Evolutionary conservation across 2,113 vertebrate species (phyloP).

Genomic region (Sphyrna mokarran): DNA sequence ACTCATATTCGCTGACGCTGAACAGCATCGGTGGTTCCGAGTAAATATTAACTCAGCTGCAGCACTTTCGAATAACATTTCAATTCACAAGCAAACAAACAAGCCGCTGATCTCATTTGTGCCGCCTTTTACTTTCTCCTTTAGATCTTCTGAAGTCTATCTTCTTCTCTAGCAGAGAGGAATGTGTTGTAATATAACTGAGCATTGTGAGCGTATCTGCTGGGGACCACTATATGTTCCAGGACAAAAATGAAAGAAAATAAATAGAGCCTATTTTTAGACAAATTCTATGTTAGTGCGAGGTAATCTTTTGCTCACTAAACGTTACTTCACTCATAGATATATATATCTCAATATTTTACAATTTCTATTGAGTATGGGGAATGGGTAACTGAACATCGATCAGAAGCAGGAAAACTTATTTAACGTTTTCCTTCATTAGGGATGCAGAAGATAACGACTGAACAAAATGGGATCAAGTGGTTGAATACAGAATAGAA

Average conservation of each 20-base stretch:
- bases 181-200: not conserved
- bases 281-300: not conserved
- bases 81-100: slow-evolving; percentile 37
- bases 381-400: not conserved
- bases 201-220: not conserved
- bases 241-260: not conserved
- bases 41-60: slow-evolving; percentile 37
- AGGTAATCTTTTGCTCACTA: not conserved
- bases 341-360: not conserved
- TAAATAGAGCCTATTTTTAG: not conserved
- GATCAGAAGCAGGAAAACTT: not conserved
- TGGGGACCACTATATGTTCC: not conserved
- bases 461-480: not conserved
- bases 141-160: not conserved
- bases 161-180: not conserved
- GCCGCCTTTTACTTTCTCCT: slow-evolving; percentile 11
- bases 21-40: not conserved
- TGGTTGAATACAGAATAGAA: not conserved
- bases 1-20: not conserved
- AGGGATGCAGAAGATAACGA: not conserved
- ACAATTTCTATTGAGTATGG: not conserved
- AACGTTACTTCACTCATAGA: not conserved
- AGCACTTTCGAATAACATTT: slow-evolving; percentile 24
- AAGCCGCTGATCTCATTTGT: slow-evolving; percentile 26
- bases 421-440: not conserved